Conservation (phyloP, 2,113 vertebrate species). For the Chaetodon auriga region DNA sequence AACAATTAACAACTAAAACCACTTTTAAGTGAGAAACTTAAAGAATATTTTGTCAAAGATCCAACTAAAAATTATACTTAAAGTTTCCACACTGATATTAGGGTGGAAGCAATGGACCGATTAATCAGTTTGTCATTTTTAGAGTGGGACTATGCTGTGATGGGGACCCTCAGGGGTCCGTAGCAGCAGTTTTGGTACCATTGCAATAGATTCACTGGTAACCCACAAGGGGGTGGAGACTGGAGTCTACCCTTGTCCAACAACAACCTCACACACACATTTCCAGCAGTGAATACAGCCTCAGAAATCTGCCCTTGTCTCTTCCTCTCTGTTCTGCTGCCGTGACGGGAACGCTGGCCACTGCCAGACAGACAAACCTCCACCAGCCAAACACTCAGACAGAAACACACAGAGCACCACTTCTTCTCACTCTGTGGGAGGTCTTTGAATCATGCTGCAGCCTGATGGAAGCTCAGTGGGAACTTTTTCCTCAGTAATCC, state of each 20-base stretch:
- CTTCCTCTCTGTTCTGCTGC: constrained; percentile 10
- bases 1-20: too few species aligned
- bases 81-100: neutral
- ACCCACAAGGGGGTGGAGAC: neutral
- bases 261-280: constrained; percentile 21
- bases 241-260: neutral
- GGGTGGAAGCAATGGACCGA: neutral
- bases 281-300: constrained; percentile 18
- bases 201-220: neutral
- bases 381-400: constrained; percentile 35
- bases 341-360: constrained; percentile 4
- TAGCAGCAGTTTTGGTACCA: neutral
- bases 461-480: constrained; percentile 57
- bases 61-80: neutral
- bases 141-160: neutral
- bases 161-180: neutral
- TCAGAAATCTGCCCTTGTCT: constrained; percentile 16
- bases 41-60: neutral
- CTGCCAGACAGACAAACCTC: constrained; percentile 43
- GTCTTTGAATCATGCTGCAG: constrained; percentile 59
- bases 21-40: neutral
- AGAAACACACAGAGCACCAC: constrained; percentile 32
- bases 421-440: constrained; percentile 67
- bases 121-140: neutral
- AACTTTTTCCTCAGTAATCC: constrained; percentile 46